Base-by-base conservation (phyloP, 1,140 invertebrate genomes). In the Cherax quadricarinatus region DNA sequence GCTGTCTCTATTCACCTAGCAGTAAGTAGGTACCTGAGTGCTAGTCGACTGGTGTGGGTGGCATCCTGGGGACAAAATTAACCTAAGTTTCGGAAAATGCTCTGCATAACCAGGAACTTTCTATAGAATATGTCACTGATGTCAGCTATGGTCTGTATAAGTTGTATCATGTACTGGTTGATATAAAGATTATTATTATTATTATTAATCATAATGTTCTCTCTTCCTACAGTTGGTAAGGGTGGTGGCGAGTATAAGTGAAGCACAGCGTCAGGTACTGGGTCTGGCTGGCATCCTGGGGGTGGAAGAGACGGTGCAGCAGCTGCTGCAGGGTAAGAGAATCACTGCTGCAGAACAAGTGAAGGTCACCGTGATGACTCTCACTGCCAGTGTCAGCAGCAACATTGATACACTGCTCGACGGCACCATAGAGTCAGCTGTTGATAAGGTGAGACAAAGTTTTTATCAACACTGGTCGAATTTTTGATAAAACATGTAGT, bases 331-430 rank as follows among this genome's bases (percentile, higher is more conserved):
- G 53, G 24, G 51, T 16, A 51, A 75, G 9, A 75, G 41, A 4
- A 24, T 14, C 3, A 75, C 48, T 12, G 73, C 86, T 12, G 86
- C 75, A 10, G n/a, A 60, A 3, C 73, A 88, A 21, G 70, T 79
- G 0, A 24, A 80, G 24, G 30, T n/a, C 24, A 80, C 86, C 7
- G 73, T 88, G 2, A 10, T 12, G 10, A 30, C 53, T 12, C 75
- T 88, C 51, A 48, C 78, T 1, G 5, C 86, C 75, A 88, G 86
- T 24, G 86, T 88, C 6, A 30, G 5, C 16, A 75, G 80, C 14
- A 88, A 88, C 75, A 41, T 88, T n/a, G 75, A 88, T 10, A 48
- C 51, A 12, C 30, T 88, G 10, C 53, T 88, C 2, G 86, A 80
- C 21, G 75, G 62, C 4, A n/a, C 16, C 53, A 80, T 80, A 30